Conservation (phyloP, 53 echinoderm and acorn worm species). For the Echinometra lucunter region DNA sequence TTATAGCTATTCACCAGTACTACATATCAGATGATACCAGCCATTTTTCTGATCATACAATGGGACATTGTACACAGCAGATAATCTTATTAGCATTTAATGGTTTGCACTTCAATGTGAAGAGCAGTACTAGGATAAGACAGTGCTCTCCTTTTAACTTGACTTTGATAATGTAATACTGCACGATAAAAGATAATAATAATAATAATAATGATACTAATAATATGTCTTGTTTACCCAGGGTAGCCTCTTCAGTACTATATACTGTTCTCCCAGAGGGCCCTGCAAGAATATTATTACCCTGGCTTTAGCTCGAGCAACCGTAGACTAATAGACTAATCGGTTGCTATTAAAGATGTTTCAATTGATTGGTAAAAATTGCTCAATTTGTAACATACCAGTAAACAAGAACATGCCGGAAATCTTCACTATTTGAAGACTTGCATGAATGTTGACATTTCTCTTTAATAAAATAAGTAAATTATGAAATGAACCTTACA, state of each 20-base stretch:
- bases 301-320: too few species aligned
- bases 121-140: not conserved
- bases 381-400: too few species aligned
- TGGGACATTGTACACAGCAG: not conserved
- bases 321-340: too few species aligned
- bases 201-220: too few species aligned
- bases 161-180: not conserved
- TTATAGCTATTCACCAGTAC: constrained; percentile 26
- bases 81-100: not conserved
- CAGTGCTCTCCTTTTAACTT: not conserved
- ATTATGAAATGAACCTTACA: not conserved
- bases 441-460: not conserved
- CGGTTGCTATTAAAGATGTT: too few species aligned
- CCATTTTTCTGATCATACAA: not conserved
- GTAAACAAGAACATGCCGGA: too few species aligned
- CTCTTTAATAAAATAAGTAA: not conserved
- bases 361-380: too few species aligned
- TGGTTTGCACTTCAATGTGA: not conserved
- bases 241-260: too few species aligned
- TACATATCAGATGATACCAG: not conserved
- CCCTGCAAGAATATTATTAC: too few species aligned
- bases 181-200: not conserved
- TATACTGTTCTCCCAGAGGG: too few species aligned
- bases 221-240: too few species aligned
- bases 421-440: too few species aligned